A percentile compares a stretch with the other conserved stretches of the same genome.
Conservation (phyloP, 2,888 invertebrate genomes). For the Sphinx pinastri region DNA sequence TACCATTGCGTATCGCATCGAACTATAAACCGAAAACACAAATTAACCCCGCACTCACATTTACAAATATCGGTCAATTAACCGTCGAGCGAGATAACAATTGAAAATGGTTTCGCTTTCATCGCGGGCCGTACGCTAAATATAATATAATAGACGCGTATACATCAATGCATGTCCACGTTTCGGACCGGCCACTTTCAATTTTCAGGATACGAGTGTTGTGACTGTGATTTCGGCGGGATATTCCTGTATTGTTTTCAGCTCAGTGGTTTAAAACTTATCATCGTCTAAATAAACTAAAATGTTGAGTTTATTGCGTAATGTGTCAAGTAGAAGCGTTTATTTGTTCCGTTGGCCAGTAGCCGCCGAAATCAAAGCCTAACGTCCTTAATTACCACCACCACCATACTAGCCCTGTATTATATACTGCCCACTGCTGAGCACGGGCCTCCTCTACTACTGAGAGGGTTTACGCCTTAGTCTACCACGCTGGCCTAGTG, state of each 20-base stretch:
- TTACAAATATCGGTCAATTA: constrained; percentile 83
- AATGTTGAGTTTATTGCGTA: no score
- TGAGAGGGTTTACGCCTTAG: no score
- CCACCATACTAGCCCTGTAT: no score
- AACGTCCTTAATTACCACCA: no score
- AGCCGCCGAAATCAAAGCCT: no score
- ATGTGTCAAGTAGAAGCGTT: no score
- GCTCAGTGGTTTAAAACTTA: no score
- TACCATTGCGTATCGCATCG: constrained; percentile 24
- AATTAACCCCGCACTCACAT: constrained; percentile 59
- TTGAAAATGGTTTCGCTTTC: constrained; percentile 80
- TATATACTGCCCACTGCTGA: no score
- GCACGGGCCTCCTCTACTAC: no score
- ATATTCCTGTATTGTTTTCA: background rate
- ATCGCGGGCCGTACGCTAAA: constrained; percentile 69
- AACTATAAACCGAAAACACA: constrained; percentile 46
- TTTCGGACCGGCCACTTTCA: constrained; percentile 72
- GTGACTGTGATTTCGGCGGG: constrained; percentile 37
- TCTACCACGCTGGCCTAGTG: no score
- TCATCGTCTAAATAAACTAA: no score
- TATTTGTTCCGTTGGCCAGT: no score
- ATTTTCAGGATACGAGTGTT: constrained; percentile 61
- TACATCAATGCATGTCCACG: constrained; percentile 73
- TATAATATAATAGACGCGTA: constrained; percentile 81
- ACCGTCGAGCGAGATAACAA: constrained; percentile 75